These are phyloP conservation scores for Zaprionus vittiger DNA, from an alignment of 1,140 invertebrate species.

Conservation along the genomic window DNA sequence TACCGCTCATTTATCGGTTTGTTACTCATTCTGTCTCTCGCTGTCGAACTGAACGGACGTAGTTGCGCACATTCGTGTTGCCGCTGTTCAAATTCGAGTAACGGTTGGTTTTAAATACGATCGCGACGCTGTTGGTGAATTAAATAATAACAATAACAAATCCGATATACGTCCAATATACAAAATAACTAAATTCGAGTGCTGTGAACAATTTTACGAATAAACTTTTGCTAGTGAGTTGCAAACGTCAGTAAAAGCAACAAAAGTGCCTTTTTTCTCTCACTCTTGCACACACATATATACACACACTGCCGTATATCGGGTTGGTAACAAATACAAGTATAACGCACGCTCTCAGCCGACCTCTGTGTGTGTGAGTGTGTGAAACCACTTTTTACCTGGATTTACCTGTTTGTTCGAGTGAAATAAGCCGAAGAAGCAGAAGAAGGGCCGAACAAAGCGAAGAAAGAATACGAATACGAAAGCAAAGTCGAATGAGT, in stretches of 20 bases:
- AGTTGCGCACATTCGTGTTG: not conserved
- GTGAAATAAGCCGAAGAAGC: constrained; percentile 40
- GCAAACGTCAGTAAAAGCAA: constrained; percentile 43
- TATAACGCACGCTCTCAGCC: constrained; percentile 28
- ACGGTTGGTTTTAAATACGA: constrained; percentile 36
- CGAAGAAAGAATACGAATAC: constrained; percentile 33
- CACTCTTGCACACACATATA: constrained; percentile 23
- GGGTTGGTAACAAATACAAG: constrained; percentile 55
- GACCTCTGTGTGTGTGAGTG: constrained; percentile 29
- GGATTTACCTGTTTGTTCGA: constrained; percentile 65
- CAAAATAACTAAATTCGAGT: constrained; percentile 9
- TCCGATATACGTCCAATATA: not conserved
- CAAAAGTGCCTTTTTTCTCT: constrained; percentile 50
- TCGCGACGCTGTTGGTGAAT: constrained; percentile 25
- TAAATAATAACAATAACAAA: constrained; percentile 33
- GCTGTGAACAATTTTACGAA: constrained; percentile 22
- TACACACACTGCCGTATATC: not conserved
- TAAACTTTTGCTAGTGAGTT: constrained; percentile 14
- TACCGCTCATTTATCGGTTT: constrained; percentile 26
- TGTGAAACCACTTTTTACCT: constrained; percentile 69
- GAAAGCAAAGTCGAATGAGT: constrained; percentile 36
- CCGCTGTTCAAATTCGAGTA: constrained; percentile 4
- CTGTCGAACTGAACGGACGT: constrained; percentile 28
- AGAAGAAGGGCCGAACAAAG: constrained; percentile 38
- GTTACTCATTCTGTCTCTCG: constrained; percentile 36